Evolutionary conservation across 1,140 invertebrate species (phyloP), one percentile per base, ranked within the genome.

Genomic region (Drosophila melanogaster): DNA sequence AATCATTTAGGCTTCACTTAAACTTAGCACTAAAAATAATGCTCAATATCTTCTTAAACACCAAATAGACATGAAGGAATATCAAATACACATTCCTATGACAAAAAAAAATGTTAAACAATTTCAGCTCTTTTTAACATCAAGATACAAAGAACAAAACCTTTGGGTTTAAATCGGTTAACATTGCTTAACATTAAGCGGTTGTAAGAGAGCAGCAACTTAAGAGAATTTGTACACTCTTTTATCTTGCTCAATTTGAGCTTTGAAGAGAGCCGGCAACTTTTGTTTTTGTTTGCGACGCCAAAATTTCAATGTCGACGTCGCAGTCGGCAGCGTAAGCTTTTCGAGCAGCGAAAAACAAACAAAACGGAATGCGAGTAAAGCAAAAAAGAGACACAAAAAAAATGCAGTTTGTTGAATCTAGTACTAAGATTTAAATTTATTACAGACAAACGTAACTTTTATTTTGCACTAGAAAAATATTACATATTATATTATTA

Each of bases 221-320:
- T 30, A 30, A 30, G 30, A 30, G 30, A 0, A 10, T 30, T 8
- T 30, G 1, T 3, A 30, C 1, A 10, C 30, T 10, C 7, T 2
- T 30, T 30, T 30, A 8, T 2, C 26, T 8, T 2, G 1, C 1
- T 30, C 30, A 30, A 30, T 10, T 30, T 10, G 0, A 30, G 8
- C 30, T 30, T 30, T 30, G 30, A 30, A 30, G 8, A 58, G 19
- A 22, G 30, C 79, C 79, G 79, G 79, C 69, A 67, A 81, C 77
- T 81, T 81, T 81, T 81, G 79, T 83, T 83, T 81, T 81, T 83
- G 79, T 81, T 83, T 38, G 37, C 37, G 37, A 38, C 37, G 64
- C 61, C 81, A 40, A 84, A 79, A 84, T 84, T 84, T 84, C 81
- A 84, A 84, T 84, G 81, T 76, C 81, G 43, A 55, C 78, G 66